These are phyloP conservation scores for Xiphorhynchus elegans DNA, from an alignment of 2,113 vertebrate species.

Conservation along the genomic window DNA sequence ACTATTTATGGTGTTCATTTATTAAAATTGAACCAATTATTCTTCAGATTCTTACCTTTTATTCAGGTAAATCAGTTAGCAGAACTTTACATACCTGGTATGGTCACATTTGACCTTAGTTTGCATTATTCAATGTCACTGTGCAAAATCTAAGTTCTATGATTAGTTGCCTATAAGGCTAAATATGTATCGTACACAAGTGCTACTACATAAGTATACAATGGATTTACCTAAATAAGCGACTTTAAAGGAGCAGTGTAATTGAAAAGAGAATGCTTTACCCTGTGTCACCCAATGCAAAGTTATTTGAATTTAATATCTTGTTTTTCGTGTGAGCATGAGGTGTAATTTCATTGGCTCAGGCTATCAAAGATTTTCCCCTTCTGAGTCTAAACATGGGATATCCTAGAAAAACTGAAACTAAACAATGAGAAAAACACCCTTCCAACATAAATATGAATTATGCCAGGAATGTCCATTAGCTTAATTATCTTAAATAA, in stretches of 20 bases:
- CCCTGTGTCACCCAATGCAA: neutral
- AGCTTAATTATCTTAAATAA: neutral
- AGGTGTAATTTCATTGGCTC: neutral
- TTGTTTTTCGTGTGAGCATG: neutral
- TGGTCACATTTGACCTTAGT: neutral
- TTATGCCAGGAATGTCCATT: neutral
- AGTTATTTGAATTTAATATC: neutral
- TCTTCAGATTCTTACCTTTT: neutral
- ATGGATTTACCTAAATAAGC: neutral
- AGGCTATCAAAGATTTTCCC: neutral
- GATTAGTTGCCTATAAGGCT: neutral
- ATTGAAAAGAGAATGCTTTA: neutral
- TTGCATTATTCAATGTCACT: neutral
- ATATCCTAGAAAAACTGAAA: neutral
- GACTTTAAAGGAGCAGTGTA: neutral
- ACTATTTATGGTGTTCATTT: neutral
- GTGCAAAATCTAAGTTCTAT: neutral
- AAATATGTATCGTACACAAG: neutral
- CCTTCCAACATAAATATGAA: neutral
- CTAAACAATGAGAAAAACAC: neutral
- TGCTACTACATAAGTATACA: neutral
- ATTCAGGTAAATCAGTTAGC: neutral
- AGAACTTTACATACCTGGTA: neutral
- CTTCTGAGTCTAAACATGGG: neutral
- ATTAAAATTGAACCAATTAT: neutral